These are phyloP conservation scores for Cavia aperea DNA, from an alignment of 2,113 vertebrate species.

Conservation along the genomic window DNA sequence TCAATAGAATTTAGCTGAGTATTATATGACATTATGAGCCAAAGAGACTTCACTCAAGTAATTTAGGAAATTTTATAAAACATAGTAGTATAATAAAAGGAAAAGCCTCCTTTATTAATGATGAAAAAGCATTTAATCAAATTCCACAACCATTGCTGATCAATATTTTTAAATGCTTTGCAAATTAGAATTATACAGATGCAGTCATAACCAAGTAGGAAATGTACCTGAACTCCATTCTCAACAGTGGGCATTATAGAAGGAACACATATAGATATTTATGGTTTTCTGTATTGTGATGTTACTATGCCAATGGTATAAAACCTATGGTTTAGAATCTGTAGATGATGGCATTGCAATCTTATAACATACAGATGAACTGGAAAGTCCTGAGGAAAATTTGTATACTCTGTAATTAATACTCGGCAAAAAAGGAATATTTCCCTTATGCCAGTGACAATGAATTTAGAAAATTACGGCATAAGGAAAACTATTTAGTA, in stretches of 20 bases:
- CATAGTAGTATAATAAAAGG: slow-evolving; percentile 23
- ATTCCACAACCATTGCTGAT: slow-evolving; percentile 32
- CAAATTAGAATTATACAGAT: background rate
- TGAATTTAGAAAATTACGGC: background rate
- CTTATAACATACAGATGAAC: background rate
- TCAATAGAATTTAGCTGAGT: slow-evolving; percentile 4
- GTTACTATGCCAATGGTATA: background rate
- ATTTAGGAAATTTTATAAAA: slow-evolving; percentile 30
- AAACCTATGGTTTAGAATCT: background rate
- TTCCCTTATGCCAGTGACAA: background rate
- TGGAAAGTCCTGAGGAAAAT: background rate
- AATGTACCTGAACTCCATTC: background rate
- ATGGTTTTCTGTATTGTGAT: background rate
- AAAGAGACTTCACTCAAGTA: background rate
- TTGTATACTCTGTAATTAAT: background rate
- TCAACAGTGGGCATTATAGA: background rate
- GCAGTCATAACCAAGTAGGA: background rate
- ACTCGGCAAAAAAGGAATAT: background rate
- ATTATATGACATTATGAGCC: background rate
- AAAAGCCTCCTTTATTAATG: background rate
- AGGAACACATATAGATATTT: background rate
- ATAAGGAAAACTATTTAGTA: background rate
- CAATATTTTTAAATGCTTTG: background rate
- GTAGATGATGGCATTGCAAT: background rate
- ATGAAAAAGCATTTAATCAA: slow-evolving; percentile 20